A percentile compares a stretch with the other conserved stretches of the same genome.
Conservation (phyloP, 2,113 vertebrate species). For the Dromaius novaehollandiae region DNA sequence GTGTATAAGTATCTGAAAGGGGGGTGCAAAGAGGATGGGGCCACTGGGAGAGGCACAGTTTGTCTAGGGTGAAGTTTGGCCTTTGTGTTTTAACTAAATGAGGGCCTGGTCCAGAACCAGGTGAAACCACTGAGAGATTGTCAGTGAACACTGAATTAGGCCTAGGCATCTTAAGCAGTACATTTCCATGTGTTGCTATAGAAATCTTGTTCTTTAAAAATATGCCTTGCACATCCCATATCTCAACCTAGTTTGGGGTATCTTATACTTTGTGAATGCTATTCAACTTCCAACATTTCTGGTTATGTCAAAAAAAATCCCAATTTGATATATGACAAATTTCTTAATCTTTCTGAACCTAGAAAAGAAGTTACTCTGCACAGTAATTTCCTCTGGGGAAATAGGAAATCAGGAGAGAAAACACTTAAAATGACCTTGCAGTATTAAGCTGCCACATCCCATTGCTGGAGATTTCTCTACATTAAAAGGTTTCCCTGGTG, state of each 20-base stretch:
- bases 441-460: not conserved
- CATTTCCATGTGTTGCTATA: not conserved
- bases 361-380: not conserved
- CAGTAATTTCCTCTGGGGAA: slow-evolving; percentile 36
- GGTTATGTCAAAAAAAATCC: not conserved
- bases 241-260: not conserved
- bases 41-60: not conserved
- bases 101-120: not conserved
- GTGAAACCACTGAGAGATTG: not conserved
- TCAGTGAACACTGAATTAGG: not conserved
- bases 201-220: not conserved
- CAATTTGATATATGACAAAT: slow-evolving; percentile 5
- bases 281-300: not conserved
- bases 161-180: not conserved
- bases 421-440: slow-evolving; percentile 22
- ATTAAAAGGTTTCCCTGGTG: slow-evolving; percentile 3
- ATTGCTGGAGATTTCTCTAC: slow-evolving; percentile 14
- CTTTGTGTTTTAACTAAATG: not conserved
- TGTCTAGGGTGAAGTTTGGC: not conserved
- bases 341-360: slow-evolving; percentile 1
- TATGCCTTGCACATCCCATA: not conserved
- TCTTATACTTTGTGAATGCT: not conserved
- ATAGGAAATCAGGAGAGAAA: slow-evolving; percentile 42
- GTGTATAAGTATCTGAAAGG: no score
- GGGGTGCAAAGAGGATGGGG: no score